Evolutionary conservation across 2,113 vertebrate genomes (phyloP).

Genomic region (Leuciscus idus): DNA sequence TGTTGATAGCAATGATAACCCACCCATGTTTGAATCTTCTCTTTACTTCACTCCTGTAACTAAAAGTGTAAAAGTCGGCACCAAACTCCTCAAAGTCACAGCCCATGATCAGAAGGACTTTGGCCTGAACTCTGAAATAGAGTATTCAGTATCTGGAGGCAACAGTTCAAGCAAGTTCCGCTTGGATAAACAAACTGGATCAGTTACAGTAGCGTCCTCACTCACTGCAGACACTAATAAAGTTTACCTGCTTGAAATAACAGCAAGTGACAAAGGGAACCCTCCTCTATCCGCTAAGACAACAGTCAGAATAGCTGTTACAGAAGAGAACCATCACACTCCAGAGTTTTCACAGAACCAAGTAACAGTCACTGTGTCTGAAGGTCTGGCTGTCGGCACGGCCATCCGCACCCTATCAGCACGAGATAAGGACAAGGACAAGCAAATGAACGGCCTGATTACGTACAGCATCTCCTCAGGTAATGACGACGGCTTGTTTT

Average conservation of each 20-base stretch:
- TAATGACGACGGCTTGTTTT: conserved; percentile 85
- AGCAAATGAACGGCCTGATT: conserved; percentile 86
- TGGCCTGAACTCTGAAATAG: conserved; percentile 91
- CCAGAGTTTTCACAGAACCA: conserved; percentile 95
- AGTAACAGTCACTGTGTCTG: conserved; percentile 83
- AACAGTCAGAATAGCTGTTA: conserved; percentile 84
- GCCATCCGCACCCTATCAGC: conserved; percentile 87
- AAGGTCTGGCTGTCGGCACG: conserved; percentile 85
- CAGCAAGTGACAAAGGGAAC: conserved; percentile 90
- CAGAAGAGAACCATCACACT: conserved; percentile 94
- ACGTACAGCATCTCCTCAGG: conserved; percentile 88
- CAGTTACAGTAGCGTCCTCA: conserved; percentile 88
- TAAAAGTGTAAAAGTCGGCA: conserved; percentile 89
- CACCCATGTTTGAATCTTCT: conserved; percentile 80
- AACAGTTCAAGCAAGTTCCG: conserved; percentile 83
- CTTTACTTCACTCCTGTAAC: conserved; percentile 93
- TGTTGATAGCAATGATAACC: conserved; percentile 94
- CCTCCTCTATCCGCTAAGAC: conserved; percentile 85
- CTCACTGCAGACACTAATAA: conserved; percentile 85
- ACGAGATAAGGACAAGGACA: conserved; percentile 87
- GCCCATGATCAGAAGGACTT: conserved; percentile 92
- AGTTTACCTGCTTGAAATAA: conserved; percentile 82
- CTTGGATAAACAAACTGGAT: conserved; percentile 86
- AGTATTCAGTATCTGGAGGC: conserved; percentile 84
- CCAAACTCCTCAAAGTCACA: conserved; percentile 84